Evolutionary conservation across 2,797 vertebrate genomes (phyloP), one percentile per base, ranked within the genome.

Genomic region (Diglossa cyanea): DNA sequence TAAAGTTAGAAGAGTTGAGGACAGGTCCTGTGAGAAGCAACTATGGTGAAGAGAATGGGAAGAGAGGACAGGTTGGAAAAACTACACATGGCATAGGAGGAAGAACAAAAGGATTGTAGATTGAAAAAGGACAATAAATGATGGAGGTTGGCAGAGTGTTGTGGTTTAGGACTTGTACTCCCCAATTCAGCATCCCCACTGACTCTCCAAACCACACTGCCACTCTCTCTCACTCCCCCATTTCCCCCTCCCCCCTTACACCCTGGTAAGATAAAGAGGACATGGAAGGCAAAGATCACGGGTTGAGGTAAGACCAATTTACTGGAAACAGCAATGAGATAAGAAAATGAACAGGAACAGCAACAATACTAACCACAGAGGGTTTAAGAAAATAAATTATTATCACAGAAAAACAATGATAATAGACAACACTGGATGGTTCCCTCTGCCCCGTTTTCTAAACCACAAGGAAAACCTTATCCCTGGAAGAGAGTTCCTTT

Each of bases 241-340:
- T 33, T 75, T 50, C 10, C 31, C 23, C 9, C 3, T 82, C 15
- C 24, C 57, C 18, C 13, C 5, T 53, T 57, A 57, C 23, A 4
- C n/a, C 54, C 19, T 39, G 54, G 12, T 61, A 45, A 24, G 30
- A 24, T n/a, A 21, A 18, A 61, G 47, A 61, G 42, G 37, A 9
- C 20, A 47, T 11, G 14, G 33, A 68, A 86, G 40, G 40, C 30
- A 44, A 57, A 63, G 50, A 20, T 39, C 42, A 44, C 0, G 0
- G 14, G 19, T 23, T 82, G 24, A 45, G 28, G 3, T 31, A 70
- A 70, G 44, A 63, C 18, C 17, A 57, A 39, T 51, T 83, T 57
- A 83, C 57, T 63, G 44, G 65, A 82, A 89, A 76, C 20, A 28
- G 57, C 57, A 63, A 19, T 31, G 42, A 57, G 50, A 25, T 70